phyloP scores from a whole-genome alignment of 2,113 vertebrate genomes.

The Mesitornis unicolor region DNA sequence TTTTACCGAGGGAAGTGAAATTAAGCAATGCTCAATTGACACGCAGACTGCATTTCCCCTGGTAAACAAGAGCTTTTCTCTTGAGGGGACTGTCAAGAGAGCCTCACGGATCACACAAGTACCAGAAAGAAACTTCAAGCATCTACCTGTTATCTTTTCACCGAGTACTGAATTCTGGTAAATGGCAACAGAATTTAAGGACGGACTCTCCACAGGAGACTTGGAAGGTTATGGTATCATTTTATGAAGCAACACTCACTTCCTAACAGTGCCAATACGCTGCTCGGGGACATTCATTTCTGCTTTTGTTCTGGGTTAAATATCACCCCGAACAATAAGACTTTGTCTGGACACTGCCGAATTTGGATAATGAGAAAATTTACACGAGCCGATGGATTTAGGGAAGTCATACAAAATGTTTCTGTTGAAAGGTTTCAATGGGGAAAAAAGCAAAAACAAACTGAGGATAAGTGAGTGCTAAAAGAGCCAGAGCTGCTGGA shows the following conservation, averaged over 20 bases:
- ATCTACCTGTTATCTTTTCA: conserved; percentile 22
- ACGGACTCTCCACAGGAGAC: background rate
- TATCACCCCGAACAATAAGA: background rate
- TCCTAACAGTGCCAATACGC: background rate
- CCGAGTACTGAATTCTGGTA: background rate
- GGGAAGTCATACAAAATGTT: background rate
- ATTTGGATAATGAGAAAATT: background rate
- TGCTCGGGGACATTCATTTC: background rate
- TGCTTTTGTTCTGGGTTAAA: background rate
- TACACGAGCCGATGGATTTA: background rate
- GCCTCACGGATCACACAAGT: background rate
- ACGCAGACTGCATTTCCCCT: background rate
- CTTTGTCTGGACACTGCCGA: background rate
- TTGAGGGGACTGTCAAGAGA: background rate
- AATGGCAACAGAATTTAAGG: conserved; percentile 9
- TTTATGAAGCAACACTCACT: background rate
- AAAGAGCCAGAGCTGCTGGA: background rate
- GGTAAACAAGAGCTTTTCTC: conserved; percentile 47
- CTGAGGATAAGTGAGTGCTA: background rate
- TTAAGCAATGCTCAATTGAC: conserved; percentile 13
- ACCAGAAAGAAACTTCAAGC: conserved; percentile 9
- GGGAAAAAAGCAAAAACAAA: no score
- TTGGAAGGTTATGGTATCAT: background rate
- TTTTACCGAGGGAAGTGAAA: conserved; percentile 3
- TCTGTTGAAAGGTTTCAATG: background rate